phyloP scores from a whole-genome alignment of 2,113 vertebrate genomes.

The Tricholaema leucomelas region DNA sequence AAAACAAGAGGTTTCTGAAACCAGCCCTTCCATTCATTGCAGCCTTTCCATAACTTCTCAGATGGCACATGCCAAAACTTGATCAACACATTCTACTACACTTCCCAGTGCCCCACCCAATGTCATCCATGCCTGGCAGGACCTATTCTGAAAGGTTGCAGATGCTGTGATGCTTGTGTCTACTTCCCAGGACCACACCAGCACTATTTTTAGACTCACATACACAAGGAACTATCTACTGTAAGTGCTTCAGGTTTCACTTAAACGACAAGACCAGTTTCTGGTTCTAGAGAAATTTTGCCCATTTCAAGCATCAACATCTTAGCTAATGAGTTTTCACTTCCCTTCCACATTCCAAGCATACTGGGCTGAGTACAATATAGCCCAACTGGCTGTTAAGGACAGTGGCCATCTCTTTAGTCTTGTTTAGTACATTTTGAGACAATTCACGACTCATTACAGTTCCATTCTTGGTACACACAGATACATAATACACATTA shows the following conservation, averaged over 20 bases:
- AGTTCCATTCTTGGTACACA: slow-evolving; percentile 11
- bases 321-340: slow-evolving; percentile 36
- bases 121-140: background rate
- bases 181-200: background rate
- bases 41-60: background rate
- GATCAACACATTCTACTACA: background rate
- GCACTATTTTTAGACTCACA: background rate
- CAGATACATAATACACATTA: background rate
- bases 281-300: background rate
- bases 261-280: background rate
- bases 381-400: slow-evolving; percentile 49
- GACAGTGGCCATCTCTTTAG: slow-evolving; percentile 51
- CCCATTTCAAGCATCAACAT: slow-evolving; percentile 20
- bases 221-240: background rate
- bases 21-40: fast-evolving
- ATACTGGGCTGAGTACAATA: slow-evolving; percentile 11
- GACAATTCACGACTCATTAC: slow-evolving; percentile 45
- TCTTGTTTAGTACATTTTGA: slow-evolving; percentile 51
- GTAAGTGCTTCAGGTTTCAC: background rate
- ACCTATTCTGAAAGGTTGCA: background rate
- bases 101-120: background rate
- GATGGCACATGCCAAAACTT: background rate
- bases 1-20: background rate
- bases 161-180: background rate
- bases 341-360: slow-evolving; percentile 4